Conservation (phyloP, 1,140 invertebrate genomes). For the Tetramorium parvispinum region DNA sequence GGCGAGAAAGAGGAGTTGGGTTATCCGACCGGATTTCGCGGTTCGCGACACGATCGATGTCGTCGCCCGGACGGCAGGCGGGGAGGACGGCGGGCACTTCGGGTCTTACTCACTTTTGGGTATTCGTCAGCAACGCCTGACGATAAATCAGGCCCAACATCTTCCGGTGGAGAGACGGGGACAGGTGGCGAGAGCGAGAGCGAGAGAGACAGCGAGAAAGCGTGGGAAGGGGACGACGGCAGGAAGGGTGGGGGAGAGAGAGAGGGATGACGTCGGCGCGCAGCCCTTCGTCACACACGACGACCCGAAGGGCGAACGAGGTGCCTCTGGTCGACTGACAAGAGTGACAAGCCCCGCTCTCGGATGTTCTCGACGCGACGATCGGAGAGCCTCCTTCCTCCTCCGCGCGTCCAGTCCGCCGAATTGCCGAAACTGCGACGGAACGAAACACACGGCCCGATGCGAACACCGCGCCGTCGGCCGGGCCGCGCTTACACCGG, state of each 20-base stretch:
- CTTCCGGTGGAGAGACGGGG: conserved; percentile 8
- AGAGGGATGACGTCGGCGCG: conserved; percentile 20
- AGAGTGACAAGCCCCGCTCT: conserved; percentile 1
- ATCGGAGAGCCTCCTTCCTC: neutral
- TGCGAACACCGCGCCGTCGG: conserved; percentile 60
- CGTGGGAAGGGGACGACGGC: neutral
- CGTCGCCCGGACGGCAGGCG: neutral
- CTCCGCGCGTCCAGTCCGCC: neutral
- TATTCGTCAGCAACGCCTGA: conserved; percentile 74
- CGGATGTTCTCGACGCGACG: neutral
- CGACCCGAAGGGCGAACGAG: neutral
- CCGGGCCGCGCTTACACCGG: conserved; percentile 56
- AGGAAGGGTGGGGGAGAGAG: neutral
- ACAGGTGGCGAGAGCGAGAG: neutral
- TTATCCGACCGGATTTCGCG: too few species aligned
- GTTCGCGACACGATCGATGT: conserved; percentile 8
- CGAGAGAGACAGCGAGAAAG: neutral
- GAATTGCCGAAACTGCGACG: conserved; percentile 62
- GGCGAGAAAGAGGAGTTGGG: too few species aligned
- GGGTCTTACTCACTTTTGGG: conserved; percentile 78
- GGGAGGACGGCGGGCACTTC: too few species aligned
- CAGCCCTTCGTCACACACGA: conserved; percentile 16
- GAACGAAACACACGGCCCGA: conserved; percentile 54
- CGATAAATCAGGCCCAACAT: conserved; percentile 77
- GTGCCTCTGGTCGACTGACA: conserved; percentile 1